Base-by-base conservation (phyloP, 2,888 invertebrate genomes). In the Acanthacorydalis orientalis region DNA sequence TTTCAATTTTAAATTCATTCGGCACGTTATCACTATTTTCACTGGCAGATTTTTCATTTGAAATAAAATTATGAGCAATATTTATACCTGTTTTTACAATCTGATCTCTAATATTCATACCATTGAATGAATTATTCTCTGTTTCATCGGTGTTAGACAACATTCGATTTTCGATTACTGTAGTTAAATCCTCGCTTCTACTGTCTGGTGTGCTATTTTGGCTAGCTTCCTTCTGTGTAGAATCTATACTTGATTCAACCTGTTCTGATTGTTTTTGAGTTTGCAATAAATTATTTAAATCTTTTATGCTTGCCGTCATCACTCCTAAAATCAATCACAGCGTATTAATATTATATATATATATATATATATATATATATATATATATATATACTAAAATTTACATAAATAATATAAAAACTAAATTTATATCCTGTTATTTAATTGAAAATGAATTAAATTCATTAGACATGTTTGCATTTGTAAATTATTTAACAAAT, bases 221-320 rank as follows among this genome's bases (percentile, higher is more conserved):
- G 6, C 23, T 23, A 35, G 41, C 31, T 46, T 49, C 51, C 12
- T 52, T 47, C 9, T 32, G 11, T 31, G 52, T 47, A 33, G 53
- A 51, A 43, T 52, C 51, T 23, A 50, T 51, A 35, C 52, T 48
- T 6, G 54, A 44, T 45, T 53, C 56, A 14, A 52, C 48, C 49
- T 56, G 57, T 35, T 55, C 51, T 2, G 56, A 53, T 7, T 57
- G 46, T 37, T 53, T 52, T 31, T 52, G 53, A 4, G 52, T 59
- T 42, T 57, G 57, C 48, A 41, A 23, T 31, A 40, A 46, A 31
- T 31, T 45, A 12, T 12, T 42, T 42, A 11, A 42, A 16, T n/a
- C 42, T 12, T 42, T 42, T n/a, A 12, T 12, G 7, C 15, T 12
- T 42, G 7, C 15, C 4, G 42, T 2, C n/a, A 42, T 14, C 6